A percentile compares a stretch with the other conserved stretches of the same genome.
Evolutionary conservation across 2,113 vertebrate genomes (phyloP).

Genomic region (Hippocampus guttulatus): DNA sequence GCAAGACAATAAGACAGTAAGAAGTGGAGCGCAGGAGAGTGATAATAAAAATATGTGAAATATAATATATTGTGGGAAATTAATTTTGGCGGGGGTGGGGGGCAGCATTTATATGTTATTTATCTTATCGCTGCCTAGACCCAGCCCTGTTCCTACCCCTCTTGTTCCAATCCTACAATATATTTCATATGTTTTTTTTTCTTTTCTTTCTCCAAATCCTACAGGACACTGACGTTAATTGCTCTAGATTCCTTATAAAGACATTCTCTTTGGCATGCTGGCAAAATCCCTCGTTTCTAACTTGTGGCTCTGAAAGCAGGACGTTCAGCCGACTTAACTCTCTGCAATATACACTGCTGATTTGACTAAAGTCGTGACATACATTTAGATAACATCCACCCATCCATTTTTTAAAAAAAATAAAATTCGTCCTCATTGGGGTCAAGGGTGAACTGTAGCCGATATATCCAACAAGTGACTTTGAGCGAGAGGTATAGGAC

Average conservation of each 20-base stretch:
- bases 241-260: conserved; percentile 58
- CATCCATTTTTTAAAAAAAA: too few relatives aligned
- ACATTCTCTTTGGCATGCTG: conserved; percentile 54
- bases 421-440: not conserved
- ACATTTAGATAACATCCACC: too few relatives aligned
- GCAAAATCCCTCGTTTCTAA: conserved; percentile 32
- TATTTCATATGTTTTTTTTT: conserved; percentile 4
- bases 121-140: too few relatives aligned
- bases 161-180: conserved; percentile 3
- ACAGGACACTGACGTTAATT: conserved; percentile 54
- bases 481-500: not conserved
- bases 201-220: conserved; percentile 34
- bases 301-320: conserved; percentile 25
- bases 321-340: not conserved
- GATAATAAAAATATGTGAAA: too few relatives aligned
- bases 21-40: too few relatives aligned
- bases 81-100: too few relatives aligned
- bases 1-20: too few relatives aligned
- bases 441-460: not conserved
- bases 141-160: not conserved
- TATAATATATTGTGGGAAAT: too few relatives aligned
- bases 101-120: too few relatives aligned
- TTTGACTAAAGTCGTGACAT: not conserved
- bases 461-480: not conserved
- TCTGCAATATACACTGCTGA: conserved; percentile 17